Evolutionary conservation across 2,888 invertebrate genomes (phyloP), one percentile per base, ranked within the genome.

Genomic region (Lasioglossum lativentre): DNA sequence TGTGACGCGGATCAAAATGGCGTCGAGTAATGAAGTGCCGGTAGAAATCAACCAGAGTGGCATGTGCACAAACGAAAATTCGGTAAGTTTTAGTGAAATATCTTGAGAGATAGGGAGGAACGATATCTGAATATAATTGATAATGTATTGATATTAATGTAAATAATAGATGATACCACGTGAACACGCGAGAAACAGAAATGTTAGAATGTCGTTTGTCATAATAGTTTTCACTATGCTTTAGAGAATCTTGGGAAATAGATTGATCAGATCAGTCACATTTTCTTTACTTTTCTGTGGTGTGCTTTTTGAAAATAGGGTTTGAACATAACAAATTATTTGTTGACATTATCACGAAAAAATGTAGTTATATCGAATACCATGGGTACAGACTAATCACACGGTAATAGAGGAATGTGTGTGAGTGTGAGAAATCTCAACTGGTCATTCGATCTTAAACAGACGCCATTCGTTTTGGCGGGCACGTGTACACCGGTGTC

Each of bases 391-490:
- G 71, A 74, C 34, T 75, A 71, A 34, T 75, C 66, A 72, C 56
- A 80, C 75, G 71, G 59, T 38, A 38, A 23, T 68, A 66, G 34
- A 73, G 82, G 78, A 74, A 84, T 81, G 79, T 78, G 81, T 85
- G 83, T 76, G 77, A 71, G 83, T 81, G 82, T 72, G 59, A 82
- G 79, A 74, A 75, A 77, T 79, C 74, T 81, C 74, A 85, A 82
- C 76, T 80, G 75, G 68, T 82, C 82, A 71, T 83, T 89, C 83
- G 85, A 88, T 87, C 89, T 80, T 73, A 84, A 87, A 90, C 88
- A 88, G 93, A 93, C 93, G 93, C 93, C 93, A 92, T 91, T 92
- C 90, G 83, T 93, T 94, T 94, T 94, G 94, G 94, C 94, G 94
- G 94, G 93, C 94, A 94, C 94, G 94, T 94, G 94, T 91, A 91